These are phyloP conservation scores for Capreolus pygargus DNA, from an alignment of 2,113 vertebrate species.

Conservation along the genomic window DNA sequence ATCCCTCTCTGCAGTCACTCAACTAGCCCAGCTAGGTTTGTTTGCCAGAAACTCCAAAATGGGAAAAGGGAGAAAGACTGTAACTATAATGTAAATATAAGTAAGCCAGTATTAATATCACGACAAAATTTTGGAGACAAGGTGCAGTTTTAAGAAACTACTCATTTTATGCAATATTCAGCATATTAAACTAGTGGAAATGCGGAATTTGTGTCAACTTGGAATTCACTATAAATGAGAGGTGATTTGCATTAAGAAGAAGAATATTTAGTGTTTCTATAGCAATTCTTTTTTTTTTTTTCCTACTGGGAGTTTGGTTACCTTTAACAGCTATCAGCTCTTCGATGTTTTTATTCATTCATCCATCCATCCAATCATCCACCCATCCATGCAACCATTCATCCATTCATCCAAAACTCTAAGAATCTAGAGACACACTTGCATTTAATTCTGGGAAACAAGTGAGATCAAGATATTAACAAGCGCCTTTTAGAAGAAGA, in stretches of 20 bases:
- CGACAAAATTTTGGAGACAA: neutral
- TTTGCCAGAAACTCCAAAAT: neutral
- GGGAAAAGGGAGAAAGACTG: neutral
- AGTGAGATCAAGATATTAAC: neutral
- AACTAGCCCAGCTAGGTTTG: neutral
- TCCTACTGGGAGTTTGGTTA: neutral
- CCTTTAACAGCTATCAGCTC: neutral
- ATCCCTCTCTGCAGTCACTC: neutral
- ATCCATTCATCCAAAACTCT: neutral
- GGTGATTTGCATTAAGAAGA: neutral
- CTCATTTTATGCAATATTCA: neutral
- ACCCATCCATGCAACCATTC: neutral
- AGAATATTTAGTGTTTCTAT: neutral
- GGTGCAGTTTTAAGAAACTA: neutral
- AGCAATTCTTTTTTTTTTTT: neutral
- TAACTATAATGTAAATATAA: neutral
- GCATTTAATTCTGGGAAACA: neutral
- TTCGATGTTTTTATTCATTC: neutral
- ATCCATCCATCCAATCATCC: neutral
- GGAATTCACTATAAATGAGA: neutral
- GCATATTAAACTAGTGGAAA: neutral
- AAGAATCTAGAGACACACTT: neutral
- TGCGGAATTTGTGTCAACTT: neutral
- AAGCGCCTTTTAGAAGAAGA: neutral
- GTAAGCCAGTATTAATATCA: neutral